Percentiles rank a stretch among this genome's conserved stretches.
Conservation (phyloP, 2,797 vertebrate genomes). For the Clarias pachynema region DNA sequence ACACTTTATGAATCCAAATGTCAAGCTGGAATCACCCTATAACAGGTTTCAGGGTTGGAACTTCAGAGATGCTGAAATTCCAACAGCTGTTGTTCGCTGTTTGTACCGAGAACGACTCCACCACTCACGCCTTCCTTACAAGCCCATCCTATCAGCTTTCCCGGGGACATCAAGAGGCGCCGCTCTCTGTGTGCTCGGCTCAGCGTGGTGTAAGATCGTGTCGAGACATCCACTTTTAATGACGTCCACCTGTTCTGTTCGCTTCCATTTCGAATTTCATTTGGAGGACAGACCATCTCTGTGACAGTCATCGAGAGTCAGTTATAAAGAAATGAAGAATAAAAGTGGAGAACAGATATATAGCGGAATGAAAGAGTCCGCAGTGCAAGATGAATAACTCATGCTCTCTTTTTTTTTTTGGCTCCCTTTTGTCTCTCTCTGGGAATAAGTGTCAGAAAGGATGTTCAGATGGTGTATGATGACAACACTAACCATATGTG, state of each 20-base stretch:
- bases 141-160: not conserved
- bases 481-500: not conserved
- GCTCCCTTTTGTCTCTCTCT: not conserved
- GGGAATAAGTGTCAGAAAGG: not conserved
- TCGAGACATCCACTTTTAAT: constrained; percentile 29
- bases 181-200: not conserved
- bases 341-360: not conserved
- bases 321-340: constrained; percentile 13
- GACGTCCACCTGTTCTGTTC: constrained; percentile 14
- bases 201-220: constrained; percentile 5
- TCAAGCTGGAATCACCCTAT: too few species aligned
- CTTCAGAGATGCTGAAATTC: too few species aligned
- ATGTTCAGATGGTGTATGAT: not conserved
- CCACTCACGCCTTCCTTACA: not conserved
- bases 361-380: not conserved
- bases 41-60: not conserved
- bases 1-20: too few species aligned
- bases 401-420: not conserved
- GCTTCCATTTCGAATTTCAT: constrained; percentile 18
- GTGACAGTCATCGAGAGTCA: not conserved
- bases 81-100: not conserved
- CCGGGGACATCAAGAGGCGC: constrained; percentile 21
- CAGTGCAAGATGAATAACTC: constrained; percentile 17
- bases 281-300: constrained; percentile 20
- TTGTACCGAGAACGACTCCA: not conserved